Evolutionary conservation across 2,888 invertebrate genomes (phyloP).

Genomic region (Allolobophora icterica): DNA sequence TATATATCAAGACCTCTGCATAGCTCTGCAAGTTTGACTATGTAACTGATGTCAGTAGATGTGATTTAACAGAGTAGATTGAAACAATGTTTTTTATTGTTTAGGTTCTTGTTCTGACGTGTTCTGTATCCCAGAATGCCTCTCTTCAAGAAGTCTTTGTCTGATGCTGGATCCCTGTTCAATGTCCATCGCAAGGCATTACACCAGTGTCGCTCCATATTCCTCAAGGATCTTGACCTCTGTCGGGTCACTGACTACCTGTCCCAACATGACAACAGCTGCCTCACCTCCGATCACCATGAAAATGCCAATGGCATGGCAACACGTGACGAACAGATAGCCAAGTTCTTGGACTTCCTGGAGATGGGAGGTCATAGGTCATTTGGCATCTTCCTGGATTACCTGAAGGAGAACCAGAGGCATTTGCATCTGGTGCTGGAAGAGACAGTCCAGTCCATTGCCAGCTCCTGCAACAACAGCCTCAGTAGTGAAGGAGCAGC

Average conservation of each 20-base stretch:
- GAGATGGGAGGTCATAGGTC: constrained; percentile 42
- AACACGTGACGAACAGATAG: constrained; percentile 42
- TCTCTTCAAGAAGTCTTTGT: constrained; percentile 24
- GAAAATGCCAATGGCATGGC: constrained; percentile 21
- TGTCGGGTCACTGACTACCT: constrained; percentile 33
- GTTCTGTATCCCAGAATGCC: background rate
- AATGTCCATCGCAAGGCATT: constrained; percentile 41
- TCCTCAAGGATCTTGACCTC: constrained; percentile 45
- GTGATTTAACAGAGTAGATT: background rate
- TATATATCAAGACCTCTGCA: too few species aligned
- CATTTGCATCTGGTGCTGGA: constrained; percentile 45
- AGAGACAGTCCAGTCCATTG: constrained; percentile 38
- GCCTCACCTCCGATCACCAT: background rate
- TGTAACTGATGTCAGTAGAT: background rate
- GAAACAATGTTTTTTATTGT: background rate
- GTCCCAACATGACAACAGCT: constrained; percentile 31
- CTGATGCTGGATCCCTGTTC: background rate
- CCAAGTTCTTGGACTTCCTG: constrained; percentile 42
- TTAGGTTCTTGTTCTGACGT: constrained; percentile 4
- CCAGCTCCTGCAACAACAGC: background rate
- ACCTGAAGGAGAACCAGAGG: constrained; percentile 43
- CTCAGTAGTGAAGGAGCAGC: constrained; percentile 7
- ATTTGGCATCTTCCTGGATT: constrained; percentile 44
- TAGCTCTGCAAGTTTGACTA: too few species aligned
- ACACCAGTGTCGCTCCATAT: constrained; percentile 44